Percentiles rank a stretch among this genome's conserved stretches.
These are phyloP conservation scores for Cantharis rufa DNA, from an alignment of 2,888 invertebrate species.

Conservation along the genomic window DNA sequence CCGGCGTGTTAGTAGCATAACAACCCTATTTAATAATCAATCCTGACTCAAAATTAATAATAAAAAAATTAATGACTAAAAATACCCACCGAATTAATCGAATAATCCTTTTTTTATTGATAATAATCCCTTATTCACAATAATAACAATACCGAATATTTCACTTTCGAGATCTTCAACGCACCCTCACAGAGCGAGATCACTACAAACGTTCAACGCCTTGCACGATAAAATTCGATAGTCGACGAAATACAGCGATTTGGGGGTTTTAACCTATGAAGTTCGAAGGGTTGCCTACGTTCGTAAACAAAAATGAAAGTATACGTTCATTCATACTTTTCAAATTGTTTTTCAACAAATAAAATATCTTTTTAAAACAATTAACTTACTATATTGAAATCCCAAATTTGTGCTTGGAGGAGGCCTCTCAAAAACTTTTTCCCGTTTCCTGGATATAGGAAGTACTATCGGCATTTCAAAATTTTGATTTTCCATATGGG, in stretches of 20 bases:
- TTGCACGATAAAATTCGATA: conserved; percentile 6
- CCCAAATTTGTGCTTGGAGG: too few relatives aligned
- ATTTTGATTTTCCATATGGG: too few relatives aligned
- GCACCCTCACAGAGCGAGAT: conserved; percentile 14
- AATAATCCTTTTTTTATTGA: not conserved
- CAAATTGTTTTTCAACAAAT: not conserved
- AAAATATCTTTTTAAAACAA: not conserved
- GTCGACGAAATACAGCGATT: conserved; percentile 4
- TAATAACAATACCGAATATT: not conserved
- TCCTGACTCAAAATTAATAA: not conserved
- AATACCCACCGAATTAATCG: not conserved
- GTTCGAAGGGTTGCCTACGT: conserved; percentile 6
- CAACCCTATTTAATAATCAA: conserved; percentile 8
- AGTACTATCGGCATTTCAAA: too few relatives aligned
- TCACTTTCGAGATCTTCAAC: not conserved
- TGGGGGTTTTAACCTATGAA: conserved; percentile 4
- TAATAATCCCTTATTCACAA: not conserved
- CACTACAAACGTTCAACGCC: conserved; percentile 17
- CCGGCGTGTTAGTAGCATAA: conserved; percentile 11
- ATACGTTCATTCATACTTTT: not conserved
- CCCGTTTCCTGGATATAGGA: too few relatives aligned
- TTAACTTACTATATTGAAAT: too few relatives aligned
- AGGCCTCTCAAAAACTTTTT: too few relatives aligned
- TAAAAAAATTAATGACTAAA: not conserved
- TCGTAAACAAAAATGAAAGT: not conserved